phyloP scores from a whole-genome alignment of 30 jellyfish, hydroid and myxozoan species.

The Chironex yamaguchii region DNA sequence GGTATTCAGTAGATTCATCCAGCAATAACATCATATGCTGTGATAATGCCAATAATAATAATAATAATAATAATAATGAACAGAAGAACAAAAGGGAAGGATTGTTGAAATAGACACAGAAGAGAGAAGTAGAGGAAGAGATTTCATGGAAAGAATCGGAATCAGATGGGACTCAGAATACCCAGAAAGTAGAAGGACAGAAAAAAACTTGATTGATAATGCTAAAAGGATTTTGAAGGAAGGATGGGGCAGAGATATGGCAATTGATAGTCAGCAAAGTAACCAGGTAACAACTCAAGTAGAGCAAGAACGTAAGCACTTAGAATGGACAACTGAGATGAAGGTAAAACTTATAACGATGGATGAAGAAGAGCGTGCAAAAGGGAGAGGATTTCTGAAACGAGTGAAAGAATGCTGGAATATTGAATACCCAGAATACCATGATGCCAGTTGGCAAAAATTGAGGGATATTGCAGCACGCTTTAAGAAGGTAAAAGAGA shows the following conservation, averaged over 20 bases:
- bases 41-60: too few relatives aligned
- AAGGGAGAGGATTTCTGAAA: too few relatives aligned
- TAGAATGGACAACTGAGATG: constrained; percentile 1
- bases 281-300: neutral
- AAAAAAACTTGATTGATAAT: neutral
- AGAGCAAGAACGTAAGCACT: neutral
- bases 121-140: neutral
- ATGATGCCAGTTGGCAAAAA: neutral
- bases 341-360: neutral
- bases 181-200: constrained; percentile 3
- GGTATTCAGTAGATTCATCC: too few relatives aligned
- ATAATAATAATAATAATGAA: too few relatives aligned
- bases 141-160: neutral
- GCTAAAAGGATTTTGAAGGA: too few relatives aligned
- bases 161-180: neutral
- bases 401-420: too few relatives aligned
- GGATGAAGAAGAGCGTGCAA: neutral
- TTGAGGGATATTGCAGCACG: constrained; percentile 1
- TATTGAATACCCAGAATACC: too few relatives aligned
- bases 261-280: neutral
- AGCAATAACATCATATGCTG: too few relatives aligned
- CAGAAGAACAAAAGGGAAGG: too few relatives aligned
- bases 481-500: neutral
- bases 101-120: too few relatives aligned
- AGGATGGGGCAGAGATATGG: neutral